These are phyloP conservation scores for Tortricodes alternella DNA, from an alignment of 2,888 invertebrate species.

Conservation along the genomic window DNA sequence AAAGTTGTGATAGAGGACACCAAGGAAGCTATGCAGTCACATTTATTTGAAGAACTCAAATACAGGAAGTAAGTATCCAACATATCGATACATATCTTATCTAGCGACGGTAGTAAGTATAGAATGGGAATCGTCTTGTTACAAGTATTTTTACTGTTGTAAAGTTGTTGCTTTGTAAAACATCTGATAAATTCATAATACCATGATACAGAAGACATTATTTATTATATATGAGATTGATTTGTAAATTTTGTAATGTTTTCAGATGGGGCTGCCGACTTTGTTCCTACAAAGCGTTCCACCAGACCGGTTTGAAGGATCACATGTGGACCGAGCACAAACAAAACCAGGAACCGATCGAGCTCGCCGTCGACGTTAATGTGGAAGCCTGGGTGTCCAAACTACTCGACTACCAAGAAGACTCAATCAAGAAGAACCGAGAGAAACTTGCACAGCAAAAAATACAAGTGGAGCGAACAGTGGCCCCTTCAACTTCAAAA, in stretches of 20 bases:
- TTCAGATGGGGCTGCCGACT: conserved; percentile 83
- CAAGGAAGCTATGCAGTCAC: conserved; percentile 84
- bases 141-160: too few species aligned
- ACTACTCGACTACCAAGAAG: conserved; percentile 57
- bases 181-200: too few species aligned
- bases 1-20: conserved; percentile 80
- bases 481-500: conserved; percentile 5
- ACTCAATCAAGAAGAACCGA: conserved; percentile 51
- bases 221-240: too few species aligned
- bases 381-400: conserved; percentile 80
- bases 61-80: conserved; percentile 82
- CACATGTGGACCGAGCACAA: conserved; percentile 80
- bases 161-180: too few species aligned
- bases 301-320: conserved; percentile 74
- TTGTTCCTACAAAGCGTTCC: conserved; percentile 83
- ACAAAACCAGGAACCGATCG: conserved; percentile 54
- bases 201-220: too few species aligned
- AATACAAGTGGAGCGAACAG: conserved; percentile 35
- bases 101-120: too few species aligned
- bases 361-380: conserved; percentile 63
- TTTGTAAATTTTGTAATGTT: too few species aligned
- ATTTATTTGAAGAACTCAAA: conserved; percentile 86
- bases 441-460: conserved; percentile 53
- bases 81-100: too few species aligned
- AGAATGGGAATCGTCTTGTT: too few species aligned